Conservation (phyloP, 2,888 invertebrate genomes). For the Eurytoma adleriae region DNA sequence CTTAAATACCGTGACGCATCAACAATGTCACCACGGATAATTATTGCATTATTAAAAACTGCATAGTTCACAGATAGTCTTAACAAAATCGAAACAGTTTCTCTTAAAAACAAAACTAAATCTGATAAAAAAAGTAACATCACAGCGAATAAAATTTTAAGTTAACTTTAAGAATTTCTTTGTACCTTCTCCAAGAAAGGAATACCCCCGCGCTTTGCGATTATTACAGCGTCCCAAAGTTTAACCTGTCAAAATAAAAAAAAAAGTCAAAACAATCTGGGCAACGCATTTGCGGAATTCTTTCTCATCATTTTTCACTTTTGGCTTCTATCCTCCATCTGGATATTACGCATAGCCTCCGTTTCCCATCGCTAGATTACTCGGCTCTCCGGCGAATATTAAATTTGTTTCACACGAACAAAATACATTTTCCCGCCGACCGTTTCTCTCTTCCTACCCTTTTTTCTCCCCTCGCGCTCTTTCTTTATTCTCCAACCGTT, state of each 20-base stretch:
- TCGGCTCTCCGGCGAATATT: conserved; percentile 15
- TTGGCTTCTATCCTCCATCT: conserved; percentile 12
- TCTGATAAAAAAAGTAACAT: not conserved
- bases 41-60: too few relatives aligned
- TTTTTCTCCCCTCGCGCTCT: not conserved
- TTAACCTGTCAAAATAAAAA: not conserved
- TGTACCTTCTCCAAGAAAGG: not conserved
- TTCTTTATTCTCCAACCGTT: conserved; percentile 20
- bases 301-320: conserved; percentile 8
- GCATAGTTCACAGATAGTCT: too few relatives aligned
- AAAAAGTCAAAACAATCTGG: conserved; percentile 11
- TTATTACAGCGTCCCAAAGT: conserved; percentile 4
- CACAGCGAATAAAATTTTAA: not conserved
- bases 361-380: conserved; percentile 38
- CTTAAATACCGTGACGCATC: conserved; percentile 16
- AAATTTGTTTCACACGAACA: conserved; percentile 35
- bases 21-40: not conserved
- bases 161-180: not conserved
- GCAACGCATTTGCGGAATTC: not conserved
- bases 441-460: conserved; percentile 16
- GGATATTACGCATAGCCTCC: conserved; percentile 16
- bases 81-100: too few relatives aligned
- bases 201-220: not conserved
- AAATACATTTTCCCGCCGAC: conserved; percentile 7
- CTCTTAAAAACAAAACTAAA: not conserved